Conservation (phyloP, 2,113 vertebrate genomes). For the Callospermophilus lateralis region DNA sequence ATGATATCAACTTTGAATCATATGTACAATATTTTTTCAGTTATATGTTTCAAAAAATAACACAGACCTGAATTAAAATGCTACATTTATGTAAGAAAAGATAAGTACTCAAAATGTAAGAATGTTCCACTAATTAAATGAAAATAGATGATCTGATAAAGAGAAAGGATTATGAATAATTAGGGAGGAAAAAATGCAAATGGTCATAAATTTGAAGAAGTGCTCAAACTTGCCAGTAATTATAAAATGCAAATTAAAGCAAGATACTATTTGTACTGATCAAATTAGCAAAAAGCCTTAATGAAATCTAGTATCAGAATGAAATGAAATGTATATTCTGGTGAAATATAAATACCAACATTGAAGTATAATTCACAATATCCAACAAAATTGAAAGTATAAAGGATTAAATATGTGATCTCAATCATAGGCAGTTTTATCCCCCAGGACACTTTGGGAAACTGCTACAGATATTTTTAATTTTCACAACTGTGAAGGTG, state of each 20-base stretch:
- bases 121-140: neutral
- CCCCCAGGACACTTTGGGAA: neutral
- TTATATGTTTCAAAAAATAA: neutral
- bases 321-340: neutral
- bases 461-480: neutral
- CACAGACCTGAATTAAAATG: neutral
- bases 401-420: neutral
- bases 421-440: neutral
- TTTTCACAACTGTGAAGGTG: neutral
- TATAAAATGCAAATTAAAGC: neutral
- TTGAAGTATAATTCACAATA: neutral
- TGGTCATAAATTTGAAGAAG: neutral
- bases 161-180: neutral
- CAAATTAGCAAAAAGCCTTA: neutral
- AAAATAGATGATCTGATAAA: neutral
- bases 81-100: neutral
- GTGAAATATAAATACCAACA: neutral
- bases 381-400: neutral
- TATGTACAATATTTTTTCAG: neutral
- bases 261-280: neutral
- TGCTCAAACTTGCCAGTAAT: neutral
- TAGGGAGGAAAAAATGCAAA: neutral
- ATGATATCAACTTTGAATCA: neutral
- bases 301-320: neutral
- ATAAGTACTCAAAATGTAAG: neutral